Base-by-base conservation (phyloP, 37 sponge, comb jelly and placozoan genomes). In the Tethya wilhelma region DNA sequence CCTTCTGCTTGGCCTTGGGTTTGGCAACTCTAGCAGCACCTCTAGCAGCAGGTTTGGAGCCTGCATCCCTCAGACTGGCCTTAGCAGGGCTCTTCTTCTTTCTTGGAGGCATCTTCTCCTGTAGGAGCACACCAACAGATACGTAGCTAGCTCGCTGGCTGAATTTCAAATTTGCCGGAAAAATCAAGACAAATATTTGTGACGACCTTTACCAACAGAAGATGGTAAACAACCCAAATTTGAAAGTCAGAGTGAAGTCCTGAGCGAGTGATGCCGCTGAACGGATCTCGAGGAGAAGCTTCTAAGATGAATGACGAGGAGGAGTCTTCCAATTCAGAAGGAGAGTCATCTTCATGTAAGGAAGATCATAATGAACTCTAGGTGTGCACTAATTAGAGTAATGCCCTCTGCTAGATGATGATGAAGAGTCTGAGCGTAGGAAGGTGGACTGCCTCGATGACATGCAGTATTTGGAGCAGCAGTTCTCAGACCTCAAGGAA, bases 401-500 rank as follows among this genome's bases (percentile, higher is more conserved):
- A 78, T 39, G 8, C 0, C 38, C 14, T 26, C n/a, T 22, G 20
- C 19, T 59, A 87, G 87, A 80, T 67, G 87, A 87, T 32, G 87
- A 81, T 26, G 87, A 73, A 45, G 76, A 81, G 31, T 55, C 77
- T 19, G 87, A 87, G 60, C 30, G 76, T 40, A 80, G 87, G 38
- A 87, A 81, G 42, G 75, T 33, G 20, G 81, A 79, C 36, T 87
- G 81, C 38, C 69, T 87, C 20, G 76, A 87, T 31, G 87, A 87
- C 31, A 80, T 87, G 43, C 75, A 74, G 56, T 79, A 38, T 40
- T 62, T 87, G 7, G 87, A 87, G 33, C 81, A 87, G 44, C 87
- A 87, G 81, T 87, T 87, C 44, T 57, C 76, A 19, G 87, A 87
- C 68, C 69, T 87, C 22, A 87, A 80, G 53, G 81, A 87, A 55